These are phyloP conservation scores for Alectoris magna DNA, from an alignment of 2,797 vertebrate genomes.

Conservation along the genomic window DNA sequence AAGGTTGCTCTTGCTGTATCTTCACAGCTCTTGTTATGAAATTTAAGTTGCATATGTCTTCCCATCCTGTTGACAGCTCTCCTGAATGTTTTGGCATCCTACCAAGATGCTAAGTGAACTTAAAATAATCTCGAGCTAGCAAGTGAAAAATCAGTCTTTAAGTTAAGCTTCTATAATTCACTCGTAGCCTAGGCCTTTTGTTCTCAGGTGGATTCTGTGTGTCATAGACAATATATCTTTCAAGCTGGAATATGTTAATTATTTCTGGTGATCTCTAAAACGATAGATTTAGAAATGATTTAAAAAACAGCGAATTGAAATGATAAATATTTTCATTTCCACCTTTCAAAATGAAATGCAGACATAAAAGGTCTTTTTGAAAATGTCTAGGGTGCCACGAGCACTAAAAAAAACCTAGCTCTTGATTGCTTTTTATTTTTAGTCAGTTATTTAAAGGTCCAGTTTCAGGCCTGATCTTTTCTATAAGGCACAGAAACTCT, in stretches of 20 bases:
- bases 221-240: not conserved
- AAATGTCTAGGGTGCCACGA: not conserved
- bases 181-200: constrained; percentile 4
- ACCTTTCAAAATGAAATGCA: not conserved
- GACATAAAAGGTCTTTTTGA: not conserved
- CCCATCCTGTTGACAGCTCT: constrained; percentile 27
- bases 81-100: not conserved
- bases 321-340: not conserved
- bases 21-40: constrained; percentile 3
- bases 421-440: not conserved
- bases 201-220: not conserved
- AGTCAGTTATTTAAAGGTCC: not conserved
- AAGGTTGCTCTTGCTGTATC: constrained; percentile 13
- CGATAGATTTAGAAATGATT: not conserved
- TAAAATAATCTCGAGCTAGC: constrained; percentile 9
- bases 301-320: not conserved
- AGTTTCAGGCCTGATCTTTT: not conserved
- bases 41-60: constrained; percentile 24
- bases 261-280: not conserved
- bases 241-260: not conserved
- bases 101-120: not conserved
- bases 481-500: not conserved
- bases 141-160: not conserved
- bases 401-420: not conserved
- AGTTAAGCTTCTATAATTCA: not conserved